These are phyloP conservation scores for Drosophila barbarae DNA, from an alignment of 2,888 invertebrate genomes.

Conservation along the genomic window DNA sequence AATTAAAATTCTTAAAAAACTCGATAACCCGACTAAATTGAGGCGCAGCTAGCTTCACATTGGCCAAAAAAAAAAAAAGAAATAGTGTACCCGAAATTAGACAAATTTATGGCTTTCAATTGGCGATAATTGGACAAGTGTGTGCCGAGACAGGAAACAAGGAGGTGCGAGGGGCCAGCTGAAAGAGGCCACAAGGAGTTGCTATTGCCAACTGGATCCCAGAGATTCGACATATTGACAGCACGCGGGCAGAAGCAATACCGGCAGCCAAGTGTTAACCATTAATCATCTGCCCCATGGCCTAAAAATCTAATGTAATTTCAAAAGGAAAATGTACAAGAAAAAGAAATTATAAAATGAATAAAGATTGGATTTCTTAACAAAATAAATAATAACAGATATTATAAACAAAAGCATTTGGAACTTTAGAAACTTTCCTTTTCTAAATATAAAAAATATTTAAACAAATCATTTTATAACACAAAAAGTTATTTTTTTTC, in stretches of 20 bases:
- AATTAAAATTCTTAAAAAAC: too few species aligned
- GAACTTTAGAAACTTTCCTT: too few species aligned
- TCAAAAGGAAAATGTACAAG: not conserved
- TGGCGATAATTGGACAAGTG: constrained; percentile 65
- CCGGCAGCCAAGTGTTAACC: constrained; percentile 29
- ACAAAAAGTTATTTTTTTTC: too few species aligned
- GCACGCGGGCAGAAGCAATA: constrained; percentile 41
- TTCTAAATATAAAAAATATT: too few species aligned
- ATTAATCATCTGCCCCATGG: constrained; percentile 54
- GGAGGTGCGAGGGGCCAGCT: constrained; percentile 11
- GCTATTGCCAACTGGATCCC: constrained; percentile 23
- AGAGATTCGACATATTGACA: constrained; percentile 37
- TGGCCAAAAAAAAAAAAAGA: constrained; percentile 5
- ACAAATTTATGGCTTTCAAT: constrained; percentile 69
- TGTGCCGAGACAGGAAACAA: constrained; percentile 28
- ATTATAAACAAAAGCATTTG: not conserved
- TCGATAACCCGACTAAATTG: too few species aligned
- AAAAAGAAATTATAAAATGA: not conserved
- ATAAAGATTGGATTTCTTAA: not conserved
- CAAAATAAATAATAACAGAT: not conserved
- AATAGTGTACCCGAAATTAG: constrained; percentile 3
- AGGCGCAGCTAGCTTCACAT: constrained; percentile 4
- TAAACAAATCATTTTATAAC: too few species aligned
- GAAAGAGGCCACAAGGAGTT: constrained; percentile 3
- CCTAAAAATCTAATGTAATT: constrained; percentile 44